Conservation (phyloP, 2,113 vertebrate species). For the Sorex fumeus region DNA sequence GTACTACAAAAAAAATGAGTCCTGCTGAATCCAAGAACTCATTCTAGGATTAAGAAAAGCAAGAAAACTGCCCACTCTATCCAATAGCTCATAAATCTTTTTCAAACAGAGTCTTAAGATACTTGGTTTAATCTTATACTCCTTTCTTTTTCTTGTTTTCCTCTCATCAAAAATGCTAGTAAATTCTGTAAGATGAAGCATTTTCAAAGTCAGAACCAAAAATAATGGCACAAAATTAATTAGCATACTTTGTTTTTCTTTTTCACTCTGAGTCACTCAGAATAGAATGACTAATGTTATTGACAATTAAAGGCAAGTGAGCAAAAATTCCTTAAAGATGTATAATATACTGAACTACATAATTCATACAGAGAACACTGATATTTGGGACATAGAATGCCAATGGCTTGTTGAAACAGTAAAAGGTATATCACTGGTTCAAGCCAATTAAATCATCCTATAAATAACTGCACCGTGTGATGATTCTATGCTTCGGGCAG, state of each 20-base stretch:
- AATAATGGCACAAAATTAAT: constrained; percentile 28
- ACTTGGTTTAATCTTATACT: constrained; percentile 40
- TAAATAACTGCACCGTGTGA: neutral
- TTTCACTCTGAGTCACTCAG: constrained; percentile 20
- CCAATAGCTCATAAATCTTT: constrained; percentile 58
- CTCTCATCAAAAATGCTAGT: constrained; percentile 35
- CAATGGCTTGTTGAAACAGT: neutral
- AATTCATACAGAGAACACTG: neutral
- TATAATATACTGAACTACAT: neutral
- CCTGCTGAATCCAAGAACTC: neutral
- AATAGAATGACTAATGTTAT: constrained; percentile 30
- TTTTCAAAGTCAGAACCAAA: constrained; percentile 18
- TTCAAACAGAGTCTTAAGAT: neutral
- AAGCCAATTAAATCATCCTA: neutral
- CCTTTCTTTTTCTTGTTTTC: constrained; percentile 50
- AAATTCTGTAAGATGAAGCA: neutral
- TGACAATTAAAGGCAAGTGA: constrained; percentile 62
- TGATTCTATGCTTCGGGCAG: neutral
- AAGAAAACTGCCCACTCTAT: constrained; percentile 20
- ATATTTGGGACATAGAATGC: constrained; percentile 31
- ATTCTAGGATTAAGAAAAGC: constrained; percentile 39
- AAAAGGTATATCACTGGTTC: neutral
- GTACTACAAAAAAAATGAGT: constrained; percentile 56
- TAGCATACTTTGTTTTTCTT: constrained; percentile 41
- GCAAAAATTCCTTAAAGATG: constrained; percentile 45